These are phyloP conservation scores for Hoplostethus atlanticus DNA, from an alignment of 2,797 vertebrate genomes.

Conservation along the genomic window DNA sequence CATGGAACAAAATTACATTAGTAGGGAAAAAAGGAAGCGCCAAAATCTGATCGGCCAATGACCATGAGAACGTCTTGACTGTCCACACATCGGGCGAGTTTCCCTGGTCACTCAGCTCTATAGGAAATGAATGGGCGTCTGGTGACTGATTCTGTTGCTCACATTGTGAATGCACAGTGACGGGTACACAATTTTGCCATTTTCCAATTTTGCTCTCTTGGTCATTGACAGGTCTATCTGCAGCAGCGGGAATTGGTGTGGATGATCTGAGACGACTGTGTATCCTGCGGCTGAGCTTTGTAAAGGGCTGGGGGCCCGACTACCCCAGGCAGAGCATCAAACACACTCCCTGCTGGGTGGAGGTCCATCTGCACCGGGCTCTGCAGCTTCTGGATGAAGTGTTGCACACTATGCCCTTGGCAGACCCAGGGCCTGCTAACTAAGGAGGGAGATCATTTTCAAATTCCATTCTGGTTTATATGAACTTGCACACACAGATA, in stretches of 20 bases:
- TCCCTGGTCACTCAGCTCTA: too few species aligned
- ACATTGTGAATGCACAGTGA: too few species aligned
- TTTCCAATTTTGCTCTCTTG: neutral
- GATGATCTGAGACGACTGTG: slow-evolving; percentile 86
- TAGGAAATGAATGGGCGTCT: too few species aligned
- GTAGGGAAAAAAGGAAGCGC: too few species aligned
- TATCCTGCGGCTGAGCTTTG: slow-evolving; percentile 87
- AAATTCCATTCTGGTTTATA: slow-evolving; percentile 35
- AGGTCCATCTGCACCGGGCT: slow-evolving; percentile 87
- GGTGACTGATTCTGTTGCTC: too few species aligned
- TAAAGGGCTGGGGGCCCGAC: slow-evolving; percentile 89
- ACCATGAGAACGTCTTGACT: too few species aligned
- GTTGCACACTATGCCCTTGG: slow-evolving; percentile 86
- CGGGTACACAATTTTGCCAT: too few species aligned
- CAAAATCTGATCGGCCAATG: too few species aligned
- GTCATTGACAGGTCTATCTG: slow-evolving; percentile 78
- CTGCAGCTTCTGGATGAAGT: slow-evolving; percentile 89
- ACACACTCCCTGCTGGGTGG: slow-evolving; percentile 88
- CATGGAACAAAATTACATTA: too few species aligned
- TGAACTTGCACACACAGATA: slow-evolving; percentile 47
- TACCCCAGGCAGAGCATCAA: slow-evolving; percentile 89
- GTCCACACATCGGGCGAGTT: too few species aligned
- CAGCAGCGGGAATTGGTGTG: slow-evolving; percentile 85
- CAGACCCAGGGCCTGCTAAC: slow-evolving; percentile 81
- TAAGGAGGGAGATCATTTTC: slow-evolving; percentile 50